Percentiles rank a stretch among this genome's conserved stretches.
Conservation (phyloP, 2,113 vertebrate genomes). For the Mesembrinibis cayennensis region DNA sequence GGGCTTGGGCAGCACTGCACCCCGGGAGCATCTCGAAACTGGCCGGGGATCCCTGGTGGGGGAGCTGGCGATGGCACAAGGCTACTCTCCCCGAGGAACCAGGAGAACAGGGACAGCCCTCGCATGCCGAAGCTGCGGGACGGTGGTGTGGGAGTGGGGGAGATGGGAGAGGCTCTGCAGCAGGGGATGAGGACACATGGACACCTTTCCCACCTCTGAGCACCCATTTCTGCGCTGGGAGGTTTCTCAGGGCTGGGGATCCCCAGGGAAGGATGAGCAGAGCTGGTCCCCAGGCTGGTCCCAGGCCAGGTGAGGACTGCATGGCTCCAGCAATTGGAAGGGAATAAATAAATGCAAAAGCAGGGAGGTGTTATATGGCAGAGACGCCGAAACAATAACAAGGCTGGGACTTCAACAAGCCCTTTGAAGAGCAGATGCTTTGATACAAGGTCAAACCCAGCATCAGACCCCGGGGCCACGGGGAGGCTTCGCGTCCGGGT, state of each 20-base stretch:
- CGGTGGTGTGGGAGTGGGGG: background rate
- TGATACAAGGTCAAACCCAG: background rate
- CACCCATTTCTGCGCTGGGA: background rate
- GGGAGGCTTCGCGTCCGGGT: fast-evolving
- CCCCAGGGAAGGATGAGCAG: background rate
- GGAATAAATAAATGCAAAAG: background rate
- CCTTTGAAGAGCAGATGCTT: background rate
- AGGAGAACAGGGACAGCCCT: background rate
- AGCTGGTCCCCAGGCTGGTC: background rate
- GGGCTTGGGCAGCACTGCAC: background rate
- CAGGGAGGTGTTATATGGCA: background rate
- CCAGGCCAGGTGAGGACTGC: background rate
- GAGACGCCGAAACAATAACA: background rate
- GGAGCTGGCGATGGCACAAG: fast-evolving
- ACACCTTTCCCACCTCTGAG: background rate
- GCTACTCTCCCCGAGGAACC: background rate
- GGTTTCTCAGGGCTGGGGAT: background rate
- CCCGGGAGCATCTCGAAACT: fast-evolving
- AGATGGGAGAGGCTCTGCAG: background rate
- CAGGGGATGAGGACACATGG: background rate
- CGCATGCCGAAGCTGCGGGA: fast-evolving
- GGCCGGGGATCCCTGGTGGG: fast-evolving
- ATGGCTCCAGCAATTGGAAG: fast-evolving
- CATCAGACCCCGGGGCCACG: background rate
- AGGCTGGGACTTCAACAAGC: background rate